Conservation (phyloP, 2,113 vertebrate species). For the Callaeas wilsoni region DNA sequence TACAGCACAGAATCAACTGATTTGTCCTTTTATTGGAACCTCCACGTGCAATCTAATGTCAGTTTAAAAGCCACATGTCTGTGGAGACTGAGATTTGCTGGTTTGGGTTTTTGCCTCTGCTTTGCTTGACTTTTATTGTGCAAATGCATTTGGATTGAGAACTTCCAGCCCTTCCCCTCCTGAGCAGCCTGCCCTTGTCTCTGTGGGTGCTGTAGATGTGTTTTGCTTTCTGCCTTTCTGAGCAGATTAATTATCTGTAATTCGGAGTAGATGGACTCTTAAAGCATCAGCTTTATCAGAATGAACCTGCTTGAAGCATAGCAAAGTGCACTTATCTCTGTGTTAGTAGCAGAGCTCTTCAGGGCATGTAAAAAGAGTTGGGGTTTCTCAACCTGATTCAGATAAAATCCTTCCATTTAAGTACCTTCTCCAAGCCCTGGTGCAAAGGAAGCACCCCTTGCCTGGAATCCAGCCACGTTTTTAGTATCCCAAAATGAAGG, state of each 20-base stretch:
- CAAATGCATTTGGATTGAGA: neutral
- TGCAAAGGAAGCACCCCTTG: neutral
- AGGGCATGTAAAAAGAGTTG: neutral
- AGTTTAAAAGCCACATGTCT: neutral
- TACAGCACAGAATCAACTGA: neutral
- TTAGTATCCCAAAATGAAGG: neutral
- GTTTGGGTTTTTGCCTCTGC: neutral
- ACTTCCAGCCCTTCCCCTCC: neutral
- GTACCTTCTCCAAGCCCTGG: neutral
- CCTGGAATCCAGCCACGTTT: neutral
- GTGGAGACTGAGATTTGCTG: neutral
- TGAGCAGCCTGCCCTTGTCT: neutral
- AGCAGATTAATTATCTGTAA: conserved; percentile 43
- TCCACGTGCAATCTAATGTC: neutral
- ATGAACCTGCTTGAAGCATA: neutral
- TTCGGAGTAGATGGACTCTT: conserved; percentile 30
- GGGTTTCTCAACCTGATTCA: neutral
- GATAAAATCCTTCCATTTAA: neutral
- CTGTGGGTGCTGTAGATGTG: neutral
- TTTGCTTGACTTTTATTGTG: neutral
- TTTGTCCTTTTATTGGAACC: neutral
- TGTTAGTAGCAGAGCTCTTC: neutral
- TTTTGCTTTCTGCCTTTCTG: neutral
- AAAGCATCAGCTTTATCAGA: conserved; percentile 16
- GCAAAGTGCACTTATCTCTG: neutral